These are phyloP conservation scores for Kryptopterus vitreolus DNA, from an alignment of 2,797 vertebrate species.

Conservation along the genomic window DNA sequence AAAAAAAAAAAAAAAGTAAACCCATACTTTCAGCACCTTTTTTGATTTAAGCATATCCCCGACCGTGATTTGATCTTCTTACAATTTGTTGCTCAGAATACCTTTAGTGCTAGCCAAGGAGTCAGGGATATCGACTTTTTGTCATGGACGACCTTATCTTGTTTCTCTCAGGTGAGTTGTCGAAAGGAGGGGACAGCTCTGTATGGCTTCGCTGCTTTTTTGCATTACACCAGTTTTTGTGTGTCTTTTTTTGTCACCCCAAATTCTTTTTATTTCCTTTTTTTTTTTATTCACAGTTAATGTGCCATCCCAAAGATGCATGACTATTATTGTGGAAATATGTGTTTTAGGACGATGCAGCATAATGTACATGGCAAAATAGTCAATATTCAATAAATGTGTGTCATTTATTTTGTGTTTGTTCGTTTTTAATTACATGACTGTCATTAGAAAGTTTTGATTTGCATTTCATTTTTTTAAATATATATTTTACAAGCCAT, in stretches of 20 bases:
- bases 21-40: conserved; percentile 47
- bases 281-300: conserved; percentile 54
- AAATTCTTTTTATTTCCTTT: conserved; percentile 59
- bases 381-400: conserved; percentile 7
- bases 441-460: background rate
- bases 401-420: background rate
- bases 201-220: conserved; percentile 68
- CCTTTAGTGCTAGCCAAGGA: conserved; percentile 99
- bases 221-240: conserved; percentile 58
- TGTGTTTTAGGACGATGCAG: conserved; percentile 4
- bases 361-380: conserved; percentile 3
- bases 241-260: conserved; percentile 61
- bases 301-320: conserved; percentile 64
- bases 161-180: conserved; percentile 92
- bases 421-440: conserved; percentile 26
- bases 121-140: conserved; percentile 96
- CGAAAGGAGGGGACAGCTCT: conserved; percentile 74
- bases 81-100: conserved; percentile 95
- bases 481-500: conserved; percentile 17
- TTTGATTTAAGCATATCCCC: conserved; percentile 61
- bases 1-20: conserved; percentile 51
- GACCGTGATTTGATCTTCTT: conserved; percentile 88
- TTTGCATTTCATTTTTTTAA: conserved; percentile 17
- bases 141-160: conserved; percentile 94
- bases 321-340: conserved; percentile 60